Evolutionary conservation across 2,888 invertebrate genomes (phyloP).

Genomic region (Drosophila aldrichi): DNA sequence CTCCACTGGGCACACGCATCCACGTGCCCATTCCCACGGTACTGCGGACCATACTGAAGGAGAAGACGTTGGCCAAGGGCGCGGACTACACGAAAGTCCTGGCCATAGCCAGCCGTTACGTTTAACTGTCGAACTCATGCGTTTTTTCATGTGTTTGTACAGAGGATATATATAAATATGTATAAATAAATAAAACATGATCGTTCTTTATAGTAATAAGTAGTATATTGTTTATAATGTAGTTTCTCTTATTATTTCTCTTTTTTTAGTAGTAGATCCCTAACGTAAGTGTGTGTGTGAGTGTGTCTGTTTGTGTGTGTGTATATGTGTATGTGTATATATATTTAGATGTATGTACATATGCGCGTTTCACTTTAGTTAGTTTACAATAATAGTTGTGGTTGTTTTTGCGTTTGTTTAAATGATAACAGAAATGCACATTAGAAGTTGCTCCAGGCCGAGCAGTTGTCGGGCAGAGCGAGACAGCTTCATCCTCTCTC

Average conservation of each 20-base stretch:
- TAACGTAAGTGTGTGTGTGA: conserved; percentile 42
- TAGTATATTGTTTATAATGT: conserved; percentile 71
- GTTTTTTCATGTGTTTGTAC: conserved; percentile 19
- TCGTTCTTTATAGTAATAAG: conserved; percentile 56
- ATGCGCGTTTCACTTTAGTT: conserved; percentile 62
- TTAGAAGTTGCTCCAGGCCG: conserved; percentile 50
- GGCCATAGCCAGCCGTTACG: conserved; percentile 91
- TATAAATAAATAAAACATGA: conserved; percentile 25
- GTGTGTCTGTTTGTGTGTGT: conserved; percentile 10
- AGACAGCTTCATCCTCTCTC: conserved; percentile 4
- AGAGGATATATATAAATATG: neutral
- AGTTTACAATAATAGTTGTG: conserved; percentile 61
- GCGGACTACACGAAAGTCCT: conserved; percentile 97
- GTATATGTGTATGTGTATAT: conserved; percentile 21
- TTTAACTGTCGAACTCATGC: conserved; percentile 49
- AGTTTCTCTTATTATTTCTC: conserved; percentile 36
- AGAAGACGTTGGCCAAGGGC: conserved; percentile 92
- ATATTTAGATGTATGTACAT: conserved; percentile 69
- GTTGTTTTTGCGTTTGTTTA: conserved; percentile 19
- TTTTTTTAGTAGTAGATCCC: conserved; percentile 62
- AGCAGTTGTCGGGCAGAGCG: neutral
- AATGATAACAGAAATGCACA: conserved; percentile 70
- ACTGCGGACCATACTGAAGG: conserved; percentile 92
- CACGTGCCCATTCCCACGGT: conserved; percentile 97
- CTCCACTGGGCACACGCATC: conserved; percentile 97